Evolutionary conservation across 1,140 invertebrate genomes (phyloP), one percentile per base, ranked within the genome.

Genomic region (Adoxophyes honmai): DNA sequence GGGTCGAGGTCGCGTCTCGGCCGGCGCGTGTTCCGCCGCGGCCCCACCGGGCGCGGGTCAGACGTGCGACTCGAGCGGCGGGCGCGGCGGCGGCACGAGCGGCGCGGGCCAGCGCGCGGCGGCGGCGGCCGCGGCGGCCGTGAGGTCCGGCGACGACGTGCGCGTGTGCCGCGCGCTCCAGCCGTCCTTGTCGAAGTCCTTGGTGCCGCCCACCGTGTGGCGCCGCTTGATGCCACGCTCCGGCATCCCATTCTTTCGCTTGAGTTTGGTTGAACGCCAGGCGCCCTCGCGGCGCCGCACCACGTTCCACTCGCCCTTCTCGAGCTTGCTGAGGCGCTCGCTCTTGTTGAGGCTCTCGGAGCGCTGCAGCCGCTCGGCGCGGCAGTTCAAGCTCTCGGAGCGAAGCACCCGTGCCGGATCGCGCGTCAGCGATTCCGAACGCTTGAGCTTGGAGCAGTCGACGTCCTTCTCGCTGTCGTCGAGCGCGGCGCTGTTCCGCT

Each of bases 171-270:
- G 81, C 61, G 85, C 85, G 62, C 78, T 75, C 88, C 88, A 89
- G 39, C 86, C 85, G 78, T 88, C 86, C 75, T 89, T 89, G 76
- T 89, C 88, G 75, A 89, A 95, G 78, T 98, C 96, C 76, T 96
- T 95, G 0, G 95, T 96, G 11, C 96, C 96, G 28, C 96, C 96
- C 0, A 98, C 96, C 0, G 96, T 98, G 84, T 98, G 96, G n/a
- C 96, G 90, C 9, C 96, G 90, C 81, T 96, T 96, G 62, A 96
- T 95, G 34, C 94, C 94, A 37, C 94, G 86, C 76, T 94, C 93
- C 0, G 92, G 92, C 91, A 93, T 94, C 34, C 93, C 93, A 75
- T 94, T 94, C 83, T 94, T 94, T 52, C 93, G 81, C 78, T 94
- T 94, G 39, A 94, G 78, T 75, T 94, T 94, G 5, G 91, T 91